phyloP scores from a whole-genome alignment of 2,113 vertebrate species.

The Raja brachyura region DNA sequence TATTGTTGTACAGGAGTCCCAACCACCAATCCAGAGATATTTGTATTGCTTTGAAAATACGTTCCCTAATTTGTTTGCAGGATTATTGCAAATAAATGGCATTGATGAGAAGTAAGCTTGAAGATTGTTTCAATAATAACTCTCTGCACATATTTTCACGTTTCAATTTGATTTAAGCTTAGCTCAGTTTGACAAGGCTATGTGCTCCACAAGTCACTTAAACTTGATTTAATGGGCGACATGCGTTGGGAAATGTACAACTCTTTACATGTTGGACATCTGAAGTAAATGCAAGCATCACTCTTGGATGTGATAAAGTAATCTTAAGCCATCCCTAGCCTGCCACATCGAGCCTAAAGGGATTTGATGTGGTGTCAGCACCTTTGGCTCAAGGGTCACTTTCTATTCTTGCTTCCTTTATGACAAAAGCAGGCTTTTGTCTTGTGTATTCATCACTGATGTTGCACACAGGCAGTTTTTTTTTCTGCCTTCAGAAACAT shows the following conservation, averaged over 20 bases:
- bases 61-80: slow-evolving; percentile 19
- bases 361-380: slow-evolving; percentile 95
- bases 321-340: slow-evolving; percentile 75
- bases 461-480: slow-evolving; percentile 62
- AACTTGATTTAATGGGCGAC: slow-evolving; percentile 76
- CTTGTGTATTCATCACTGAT: slow-evolving; percentile 71
- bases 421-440: slow-evolving; percentile 70
- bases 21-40: not conserved
- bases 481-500: slow-evolving; percentile 78
- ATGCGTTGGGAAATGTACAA: slow-evolving; percentile 65
- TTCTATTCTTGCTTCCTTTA: slow-evolving; percentile 80
- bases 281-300: slow-evolving; percentile 66
- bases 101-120: slow-evolving; percentile 31
- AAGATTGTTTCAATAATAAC: slow-evolving; percentile 11
- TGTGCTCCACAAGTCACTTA: slow-evolving; percentile 66
- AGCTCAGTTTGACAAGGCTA: slow-evolving; percentile 51
- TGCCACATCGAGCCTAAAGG: slow-evolving; percentile 87
- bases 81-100: slow-evolving; percentile 24
- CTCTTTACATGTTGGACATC: slow-evolving; percentile 63
- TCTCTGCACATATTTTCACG: slow-evolving; percentile 23
- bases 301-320: slow-evolving; percentile 86
- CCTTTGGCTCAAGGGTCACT: slow-evolving; percentile 89
- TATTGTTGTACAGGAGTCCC: not conserved
- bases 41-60: slow-evolving; percentile 27
- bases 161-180: slow-evolving; percentile 43